These are phyloP conservation scores for Cyphomyrus plagiostoma DNA, from an alignment of 2,113 vertebrate genomes.

Conservation along the genomic window DNA sequence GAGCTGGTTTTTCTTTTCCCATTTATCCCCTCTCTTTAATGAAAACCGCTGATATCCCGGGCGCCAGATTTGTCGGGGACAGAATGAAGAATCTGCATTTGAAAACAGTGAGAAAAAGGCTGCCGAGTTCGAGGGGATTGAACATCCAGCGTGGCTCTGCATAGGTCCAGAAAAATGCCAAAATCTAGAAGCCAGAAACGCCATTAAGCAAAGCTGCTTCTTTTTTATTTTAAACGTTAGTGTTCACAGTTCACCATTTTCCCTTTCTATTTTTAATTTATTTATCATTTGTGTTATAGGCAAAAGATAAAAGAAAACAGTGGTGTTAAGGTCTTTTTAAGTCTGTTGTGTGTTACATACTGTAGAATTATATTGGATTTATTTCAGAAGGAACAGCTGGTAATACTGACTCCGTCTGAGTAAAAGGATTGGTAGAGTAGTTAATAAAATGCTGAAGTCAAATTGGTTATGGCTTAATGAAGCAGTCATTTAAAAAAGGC, in stretches of 20 bases:
- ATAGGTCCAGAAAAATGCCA: not conserved
- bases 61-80: not conserved
- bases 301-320: not conserved
- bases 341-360: not conserved
- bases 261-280: not conserved
- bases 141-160: not conserved
- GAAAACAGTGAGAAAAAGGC: constrained; percentile 14
- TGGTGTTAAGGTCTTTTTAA: not conserved
- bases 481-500: not conserved
- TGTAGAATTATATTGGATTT: not conserved
- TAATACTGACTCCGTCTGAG: not conserved
- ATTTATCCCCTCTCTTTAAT: not conserved
- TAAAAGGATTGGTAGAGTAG: not conserved
- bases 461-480: not conserved
- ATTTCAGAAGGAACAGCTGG: not conserved
- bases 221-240: not conserved
- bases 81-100: constrained; percentile 12
- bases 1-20: not conserved
- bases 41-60: not conserved
- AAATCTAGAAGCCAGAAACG: not conserved
- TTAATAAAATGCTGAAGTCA: not conserved
- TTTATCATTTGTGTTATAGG: not conserved
- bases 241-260: not conserved
- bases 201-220: not conserved
- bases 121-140: constrained; percentile 16